Base-by-base conservation (phyloP, 2,888 invertebrate genomes). In the Calameuta pallipes region DNA sequence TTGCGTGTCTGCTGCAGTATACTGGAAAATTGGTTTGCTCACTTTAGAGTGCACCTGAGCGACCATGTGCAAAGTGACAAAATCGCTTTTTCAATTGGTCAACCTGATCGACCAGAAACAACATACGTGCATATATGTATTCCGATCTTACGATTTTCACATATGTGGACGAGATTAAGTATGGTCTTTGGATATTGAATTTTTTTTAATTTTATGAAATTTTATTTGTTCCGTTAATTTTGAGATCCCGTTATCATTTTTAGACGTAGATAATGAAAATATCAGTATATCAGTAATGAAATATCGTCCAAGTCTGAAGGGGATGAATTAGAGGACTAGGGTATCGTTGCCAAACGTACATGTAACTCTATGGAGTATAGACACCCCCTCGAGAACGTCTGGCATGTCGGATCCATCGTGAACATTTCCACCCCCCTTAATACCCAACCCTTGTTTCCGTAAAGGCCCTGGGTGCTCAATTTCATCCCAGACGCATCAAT, bases 21-120 rank as follows among this genome's bases (percentile, higher is more conserved):
- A 79, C 83, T 77, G 83, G 80, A 80, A 85, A 88, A 85, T 88
- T 87, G 84, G 80, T 83, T 71, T 9, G 70, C 75, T 82, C 73
- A 73, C 73, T 76, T 78, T 36, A 11, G 41, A 78, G 23, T 56
- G 11, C 56, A 33, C 36, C 30, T 30, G 74, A 74, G 23, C 74
- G 74, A 74, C 34, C 74, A 34, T 11, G 71, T 34, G 71, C 31
- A 15, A 71, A 71, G 71, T 71, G 71, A 71, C 71, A 34, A 71
- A 34, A 71, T 56, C 23, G 23, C 56, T 56, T 56, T 56, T 56
- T 56, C 56, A 56, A 56, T 56, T 56, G 56, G 9, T 56, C 56
- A 56, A 23, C 56, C 56, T 23, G 56, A 56, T 23, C 56, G 56
- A 56, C 6, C 56, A 23, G 56, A 23, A 41, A 23, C 23, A 23